These are phyloP conservation scores for Aphis craccivora DNA, from an alignment of 1,140 invertebrate species.

Conservation along the genomic window DNA sequence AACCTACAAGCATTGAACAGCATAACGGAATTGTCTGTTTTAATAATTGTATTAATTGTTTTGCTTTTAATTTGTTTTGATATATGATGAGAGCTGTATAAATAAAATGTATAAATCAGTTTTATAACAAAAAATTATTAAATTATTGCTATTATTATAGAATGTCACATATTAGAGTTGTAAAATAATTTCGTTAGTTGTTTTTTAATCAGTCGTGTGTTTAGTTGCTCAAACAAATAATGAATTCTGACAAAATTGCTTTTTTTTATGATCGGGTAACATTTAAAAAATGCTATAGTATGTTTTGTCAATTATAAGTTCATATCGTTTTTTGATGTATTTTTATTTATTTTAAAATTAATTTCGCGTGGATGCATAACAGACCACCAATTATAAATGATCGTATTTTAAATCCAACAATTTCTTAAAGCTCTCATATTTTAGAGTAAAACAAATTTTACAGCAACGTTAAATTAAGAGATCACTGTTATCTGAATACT, in stretches of 20 bases:
- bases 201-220: slow-evolving; percentile 13
- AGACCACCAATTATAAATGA: neutral
- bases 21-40: no score
- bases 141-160: neutral
- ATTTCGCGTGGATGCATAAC: neutral
- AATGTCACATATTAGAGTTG: neutral
- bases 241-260: neutral
- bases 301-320: neutral
- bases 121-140: neutral
- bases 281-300: neutral
- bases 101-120: neutral
- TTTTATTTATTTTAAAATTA: neutral
- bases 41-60: neutral
- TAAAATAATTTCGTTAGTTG: neutral
- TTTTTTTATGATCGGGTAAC: neutral
- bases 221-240: neutral
- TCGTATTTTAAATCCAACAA: neutral
- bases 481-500: neutral
- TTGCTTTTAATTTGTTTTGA: neutral
- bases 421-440: neutral
- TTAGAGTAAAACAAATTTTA: neutral
- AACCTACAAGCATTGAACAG: neutral
- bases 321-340: neutral
- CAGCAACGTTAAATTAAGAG: neutral
- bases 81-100: no score